Evolutionary conservation across 2,888 invertebrate genomes (phyloP).

Genomic region (Hololepta plana): DNA sequence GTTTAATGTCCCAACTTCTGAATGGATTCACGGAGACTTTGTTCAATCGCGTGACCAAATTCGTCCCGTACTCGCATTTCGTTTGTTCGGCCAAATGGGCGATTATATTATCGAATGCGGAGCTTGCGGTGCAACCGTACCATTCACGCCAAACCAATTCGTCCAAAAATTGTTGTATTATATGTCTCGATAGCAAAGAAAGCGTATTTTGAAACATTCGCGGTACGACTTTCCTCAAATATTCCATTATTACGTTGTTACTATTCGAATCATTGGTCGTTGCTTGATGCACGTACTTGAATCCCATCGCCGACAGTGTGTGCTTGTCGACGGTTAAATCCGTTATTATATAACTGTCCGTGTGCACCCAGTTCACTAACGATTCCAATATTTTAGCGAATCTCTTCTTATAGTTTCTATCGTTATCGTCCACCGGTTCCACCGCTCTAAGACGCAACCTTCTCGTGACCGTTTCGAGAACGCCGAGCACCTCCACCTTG

Average conservation of each 20-base stretch:
- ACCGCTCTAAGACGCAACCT: constrained; percentile 61
- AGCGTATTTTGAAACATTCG: constrained; percentile 83
- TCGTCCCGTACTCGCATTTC: constrained; percentile 41
- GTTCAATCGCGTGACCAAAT: constrained; percentile 42
- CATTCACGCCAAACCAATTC: constrained; percentile 78
- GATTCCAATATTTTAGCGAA: constrained; percentile 69
- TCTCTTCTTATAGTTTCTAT: constrained; percentile 61
- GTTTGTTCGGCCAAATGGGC: constrained; percentile 66
- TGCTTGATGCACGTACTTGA: constrained; percentile 51
- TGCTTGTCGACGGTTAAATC: constrained; percentile 73
- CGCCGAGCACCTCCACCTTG: constrained; percentile 75
- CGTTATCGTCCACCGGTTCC: constrained; percentile 57
- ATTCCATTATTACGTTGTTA: constrained; percentile 56
- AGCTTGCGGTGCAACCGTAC: constrained; percentile 57
- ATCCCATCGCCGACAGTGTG: constrained; percentile 61
- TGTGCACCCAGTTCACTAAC: constrained; percentile 59
- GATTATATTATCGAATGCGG: constrained; percentile 67
- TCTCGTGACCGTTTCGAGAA: constrained; percentile 56
- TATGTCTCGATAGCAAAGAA: constrained; percentile 61
- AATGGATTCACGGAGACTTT: constrained; percentile 52
- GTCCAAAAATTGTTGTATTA: constrained; percentile 81
- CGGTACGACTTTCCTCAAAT: constrained; percentile 66
- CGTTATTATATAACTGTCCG: constrained; percentile 56
- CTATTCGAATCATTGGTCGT: constrained; percentile 28
- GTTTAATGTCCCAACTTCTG: constrained; percentile 42